Base-by-base conservation (phyloP, 2,113 vertebrate genomes). In the Procavia capensis region DNA sequence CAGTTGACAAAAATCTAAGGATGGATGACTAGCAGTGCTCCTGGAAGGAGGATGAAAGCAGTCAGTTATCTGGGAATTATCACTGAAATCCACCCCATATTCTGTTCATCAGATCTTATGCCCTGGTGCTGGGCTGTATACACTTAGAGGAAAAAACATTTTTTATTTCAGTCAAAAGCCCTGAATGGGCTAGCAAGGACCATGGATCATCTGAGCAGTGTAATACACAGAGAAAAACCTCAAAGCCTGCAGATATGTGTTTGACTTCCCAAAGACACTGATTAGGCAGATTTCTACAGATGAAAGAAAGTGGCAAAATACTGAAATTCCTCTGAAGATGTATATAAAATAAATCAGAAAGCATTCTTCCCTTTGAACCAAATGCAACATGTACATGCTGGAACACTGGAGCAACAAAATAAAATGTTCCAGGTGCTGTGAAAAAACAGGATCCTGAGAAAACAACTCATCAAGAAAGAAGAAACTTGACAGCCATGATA, bases 121-220 rank as follows among this genome's bases (percentile, higher is more conserved):
- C 16, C 20, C 68, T 78, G 17, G 22, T n/a, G 25, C 9, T 64
- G 14, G 54, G 9, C 20, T 85, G n/a, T 34, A 93, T 88, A 29
- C 43, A 47, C 34, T 79, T 75, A 94, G 13, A 94, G 63, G 17
- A 96, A 90, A 20, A 45, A 85, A 2, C 24, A 88, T 34, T n/a
- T 95, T 95, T 31, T 90, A 19, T 92, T 95, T 92, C 66, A 61
- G 59, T 84, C 68, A 93, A 90, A 87, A 13, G 25, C n/a, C 57
- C 36, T 59, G 19, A 84, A 76, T 66, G 27, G 27, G 6, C 25
- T 84, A 50, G 31, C 13, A 1, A n/a, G 29, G 54, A 36, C 50
- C 39, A 36, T 27, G 76, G 39, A 27, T 81, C 54, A 93, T 43
- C 16, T n/a, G 45, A 91, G 14, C 27, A 78, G 36, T 79, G 1